Conservation (phyloP, 2,797 vertebrate species). For the Sphenopsis melanotis region DNA sequence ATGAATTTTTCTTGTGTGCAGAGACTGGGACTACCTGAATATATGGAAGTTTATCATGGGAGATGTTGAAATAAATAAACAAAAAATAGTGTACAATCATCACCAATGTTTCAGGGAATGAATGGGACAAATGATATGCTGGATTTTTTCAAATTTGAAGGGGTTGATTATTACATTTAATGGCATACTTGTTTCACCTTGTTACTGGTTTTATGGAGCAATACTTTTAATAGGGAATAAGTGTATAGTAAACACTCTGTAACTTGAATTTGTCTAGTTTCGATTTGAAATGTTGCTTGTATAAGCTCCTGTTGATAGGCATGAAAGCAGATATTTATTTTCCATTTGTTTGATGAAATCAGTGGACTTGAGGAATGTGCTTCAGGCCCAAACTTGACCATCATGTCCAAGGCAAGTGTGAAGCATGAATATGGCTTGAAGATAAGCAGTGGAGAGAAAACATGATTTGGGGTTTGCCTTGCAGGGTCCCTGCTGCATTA, state of each 20-base stretch:
- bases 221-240: not conserved
- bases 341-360: not conserved
- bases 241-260: not conserved
- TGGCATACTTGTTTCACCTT: not conserved
- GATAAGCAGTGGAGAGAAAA: not conserved
- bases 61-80: not conserved
- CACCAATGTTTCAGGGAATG: not conserved
- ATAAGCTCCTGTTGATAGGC: not conserved
- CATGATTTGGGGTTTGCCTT: accelerated
- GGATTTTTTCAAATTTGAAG: not conserved
- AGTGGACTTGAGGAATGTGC: not conserved
- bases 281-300: not conserved
- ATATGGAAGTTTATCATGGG: not conserved
- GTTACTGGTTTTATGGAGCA: not conserved
- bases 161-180: not conserved
- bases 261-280: not conserved
- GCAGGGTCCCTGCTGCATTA: not conserved
- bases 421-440: not conserved
- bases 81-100: not conserved
- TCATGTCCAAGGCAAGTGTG: not conserved
- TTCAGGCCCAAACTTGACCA: not conserved
- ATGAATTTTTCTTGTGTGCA: not conserved
- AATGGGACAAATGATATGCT: not conserved
- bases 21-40: not conserved
- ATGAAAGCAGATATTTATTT: not conserved